Evolutionary conservation across 2,888 invertebrate species (phyloP), one percentile per base, ranked within the genome.

Genomic region (Tricholauxania praeusta): DNA sequence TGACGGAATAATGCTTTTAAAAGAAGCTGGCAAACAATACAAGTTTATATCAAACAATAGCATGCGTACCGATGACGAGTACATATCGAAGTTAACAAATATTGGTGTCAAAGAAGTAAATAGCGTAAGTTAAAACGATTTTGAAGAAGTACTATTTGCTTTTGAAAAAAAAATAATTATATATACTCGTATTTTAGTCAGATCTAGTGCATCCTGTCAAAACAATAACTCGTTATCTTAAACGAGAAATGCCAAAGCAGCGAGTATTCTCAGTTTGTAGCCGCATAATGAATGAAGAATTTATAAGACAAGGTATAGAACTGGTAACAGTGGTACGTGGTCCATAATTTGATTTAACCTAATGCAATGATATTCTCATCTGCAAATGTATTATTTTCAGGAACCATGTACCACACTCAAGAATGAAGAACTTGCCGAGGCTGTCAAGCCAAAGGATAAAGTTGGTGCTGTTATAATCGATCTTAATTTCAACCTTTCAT

Each of bases 401-500:
- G 70, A 77, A 17, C 69, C 72, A 1, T 73, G 68, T 7, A 63
- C 71, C 2, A 55, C 79, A 28, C 75, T 79, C 32, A 76, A 78
- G 12, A 59, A 73, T 0, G 60, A 55, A 19, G 71, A 75, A 2
- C 60, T 79, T 14, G 49, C 71, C 5, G 49, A 63, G 1, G 17
- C 17, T 12, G 59, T 76, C 0, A 66, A 62, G 52, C 28, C 74
- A 64, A 67, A 57, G 15, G 62, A 68, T 5, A 76, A 80, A 52
- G 82, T 88, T 0, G 86, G 86, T 65, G 89, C 88, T 1, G 87
- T 89, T 1, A 78, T 89, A 17, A 59, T 87, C 2, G 89, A 89
- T 75, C 80, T 86, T 22, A 86, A 88, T 67, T 52, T 86, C 0
- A 85, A 86, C 72, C 73, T 86, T 47, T 86, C 83, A 49, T 87